A percentile compares a stretch with the other conserved stretches of the same genome.
phyloP scores from a whole-genome alignment of 2,797 vertebrate species.

The Phrynocephalus forsythii region DNA sequence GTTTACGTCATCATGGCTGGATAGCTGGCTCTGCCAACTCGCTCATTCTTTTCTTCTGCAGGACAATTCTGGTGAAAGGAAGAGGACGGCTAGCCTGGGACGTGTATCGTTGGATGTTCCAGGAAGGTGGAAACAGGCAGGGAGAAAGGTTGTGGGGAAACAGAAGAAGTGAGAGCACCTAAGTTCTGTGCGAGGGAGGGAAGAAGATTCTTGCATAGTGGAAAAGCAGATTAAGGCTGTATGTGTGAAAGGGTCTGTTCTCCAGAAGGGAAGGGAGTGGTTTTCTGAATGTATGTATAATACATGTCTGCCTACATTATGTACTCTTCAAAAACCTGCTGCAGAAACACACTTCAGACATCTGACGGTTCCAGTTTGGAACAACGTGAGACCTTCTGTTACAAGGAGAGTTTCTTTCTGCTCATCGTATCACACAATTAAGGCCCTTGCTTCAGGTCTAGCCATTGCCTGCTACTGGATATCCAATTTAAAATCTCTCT shows the following conservation, averaged over 20 bases:
- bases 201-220: conserved; percentile 5
- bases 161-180: no score
- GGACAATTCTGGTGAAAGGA: neutral
- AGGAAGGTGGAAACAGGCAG: neutral
- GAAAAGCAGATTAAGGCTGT: neutral
- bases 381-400: neutral
- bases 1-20: neutral
- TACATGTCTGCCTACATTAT: neutral
- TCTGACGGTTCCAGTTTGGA: neutral
- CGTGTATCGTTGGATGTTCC: neutral
- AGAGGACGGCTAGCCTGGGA: neutral
- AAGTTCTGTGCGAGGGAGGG: neutral
- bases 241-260: neutral
- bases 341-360: neutral
- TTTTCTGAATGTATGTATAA: neutral
- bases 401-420: neutral
- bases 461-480: neutral
- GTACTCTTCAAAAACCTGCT: neutral
- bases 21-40: neutral
- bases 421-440: neutral
- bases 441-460: neutral
- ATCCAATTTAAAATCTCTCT: neutral
- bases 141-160: neutral
- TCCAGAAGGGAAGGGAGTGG: neutral
- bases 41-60: neutral